Evolutionary conservation across 2,888 invertebrate species (phyloP).

Genomic region (Carpatolechia fugitivella): DNA sequence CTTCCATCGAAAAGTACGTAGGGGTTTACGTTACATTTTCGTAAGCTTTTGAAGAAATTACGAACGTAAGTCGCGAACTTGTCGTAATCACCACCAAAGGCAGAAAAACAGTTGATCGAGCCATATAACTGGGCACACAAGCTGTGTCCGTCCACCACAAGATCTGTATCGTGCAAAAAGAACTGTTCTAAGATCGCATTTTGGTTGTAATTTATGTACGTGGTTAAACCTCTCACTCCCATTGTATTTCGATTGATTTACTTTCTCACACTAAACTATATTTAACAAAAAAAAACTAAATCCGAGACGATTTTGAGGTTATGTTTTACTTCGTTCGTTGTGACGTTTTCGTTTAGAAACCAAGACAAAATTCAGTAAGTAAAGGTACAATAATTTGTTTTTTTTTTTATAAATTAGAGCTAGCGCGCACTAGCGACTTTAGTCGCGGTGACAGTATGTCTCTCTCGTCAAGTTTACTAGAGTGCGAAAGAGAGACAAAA

Average conservation of each 20-base stretch:
- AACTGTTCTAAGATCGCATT: constrained; percentile 81
- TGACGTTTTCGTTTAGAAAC: constrained; percentile 2
- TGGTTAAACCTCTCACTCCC: constrained; percentile 93
- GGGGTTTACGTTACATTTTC: constrained; percentile 84
- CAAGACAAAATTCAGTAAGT: background rate
- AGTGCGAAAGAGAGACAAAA: too few relatives aligned
- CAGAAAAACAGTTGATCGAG: constrained; percentile 80
- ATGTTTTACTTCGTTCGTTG: background rate
- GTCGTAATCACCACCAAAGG: constrained; percentile 93
- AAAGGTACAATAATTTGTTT: too few relatives aligned
- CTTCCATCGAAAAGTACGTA: constrained; percentile 91
- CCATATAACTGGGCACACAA: constrained; percentile 85
- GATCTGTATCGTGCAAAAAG: constrained; percentile 82
- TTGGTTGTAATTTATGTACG: constrained; percentile 84
- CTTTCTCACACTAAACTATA: too few relatives aligned
- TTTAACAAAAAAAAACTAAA: background rate
- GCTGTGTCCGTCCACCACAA: constrained; percentile 91
- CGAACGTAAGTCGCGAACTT: constrained; percentile 82
- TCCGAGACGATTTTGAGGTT: background rate
- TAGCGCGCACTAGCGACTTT: too few relatives aligned
- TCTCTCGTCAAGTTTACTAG: too few relatives aligned
- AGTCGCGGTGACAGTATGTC: too few relatives aligned
- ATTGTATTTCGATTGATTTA: constrained; percentile 56
- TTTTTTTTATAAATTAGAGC: too few relatives aligned
- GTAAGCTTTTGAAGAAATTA: constrained; percentile 84